A percentile compares a stretch with the other conserved stretches of the same genome.
These are phyloP conservation scores for Agriotes lineatus DNA, from an alignment of 2,888 invertebrate species.

Conservation along the genomic window DNA sequence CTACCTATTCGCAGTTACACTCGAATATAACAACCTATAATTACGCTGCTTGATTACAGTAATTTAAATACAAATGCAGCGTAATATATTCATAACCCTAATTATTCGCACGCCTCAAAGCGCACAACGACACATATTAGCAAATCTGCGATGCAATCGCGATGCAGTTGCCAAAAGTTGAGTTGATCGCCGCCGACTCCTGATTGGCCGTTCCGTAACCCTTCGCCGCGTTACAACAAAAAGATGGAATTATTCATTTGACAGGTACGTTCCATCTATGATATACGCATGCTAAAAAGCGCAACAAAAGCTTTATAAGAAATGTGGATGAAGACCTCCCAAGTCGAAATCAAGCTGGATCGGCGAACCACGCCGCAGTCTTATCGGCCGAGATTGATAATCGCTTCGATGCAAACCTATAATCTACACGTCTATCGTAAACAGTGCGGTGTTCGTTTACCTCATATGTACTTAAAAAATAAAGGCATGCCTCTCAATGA, in stretches of 20 bases:
- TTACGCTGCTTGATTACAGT: conserved; percentile 46
- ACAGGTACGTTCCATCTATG: conserved; percentile 57
- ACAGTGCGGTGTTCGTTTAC: conserved; percentile 30
- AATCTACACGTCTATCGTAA: conserved; percentile 38
- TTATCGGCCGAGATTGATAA: conserved; percentile 48
- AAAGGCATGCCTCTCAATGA: not conserved
- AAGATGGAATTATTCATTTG: conserved; percentile 54
- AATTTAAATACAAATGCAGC: conserved; percentile 47
- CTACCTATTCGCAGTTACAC: conserved; percentile 48
- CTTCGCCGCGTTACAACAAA: conserved; percentile 35
- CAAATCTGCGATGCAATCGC: not conserved
- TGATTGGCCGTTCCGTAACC: conserved; percentile 38
- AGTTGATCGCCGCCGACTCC: conserved; percentile 5
- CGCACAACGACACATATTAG: conserved; percentile 24
- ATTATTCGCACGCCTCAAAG: conserved; percentile 42
- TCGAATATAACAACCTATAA: conserved; percentile 46
- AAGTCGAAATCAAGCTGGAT: conserved; percentile 55
- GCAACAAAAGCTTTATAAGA: conserved; percentile 60
- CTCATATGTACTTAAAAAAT: conserved; percentile 7
- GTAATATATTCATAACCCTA: conserved; percentile 46
- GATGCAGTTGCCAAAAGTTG: not conserved
- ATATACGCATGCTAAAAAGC: conserved; percentile 54
- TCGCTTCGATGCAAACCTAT: conserved; percentile 39
- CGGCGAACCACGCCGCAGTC: conserved; percentile 37
- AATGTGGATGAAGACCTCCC: conserved; percentile 62